Base-by-base conservation (phyloP, 2,113 vertebrate species). In the Naja naja region DNA sequence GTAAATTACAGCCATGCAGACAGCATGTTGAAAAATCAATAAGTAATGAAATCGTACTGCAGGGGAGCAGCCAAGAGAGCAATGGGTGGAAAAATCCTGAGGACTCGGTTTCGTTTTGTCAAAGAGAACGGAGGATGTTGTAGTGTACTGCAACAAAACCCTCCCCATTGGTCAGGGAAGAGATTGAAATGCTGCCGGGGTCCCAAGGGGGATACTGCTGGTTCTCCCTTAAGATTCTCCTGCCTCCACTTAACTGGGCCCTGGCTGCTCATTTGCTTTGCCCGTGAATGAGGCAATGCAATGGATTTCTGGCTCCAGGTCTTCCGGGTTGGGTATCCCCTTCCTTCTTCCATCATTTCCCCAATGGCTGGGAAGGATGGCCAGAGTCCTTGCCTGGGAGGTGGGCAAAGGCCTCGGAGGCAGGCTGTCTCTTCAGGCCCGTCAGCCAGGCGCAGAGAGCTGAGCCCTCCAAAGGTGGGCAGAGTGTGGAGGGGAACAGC, bases 31-130 rank as follows among this genome's bases (percentile, higher is more conserved):
- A 95, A 97, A 98, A 98, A 98, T 98, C 98, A 98, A 98, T 98
- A 98, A 97, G 97, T 98, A 98, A 98, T 98, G 98, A 98, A 98
- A 98, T 97, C 97, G 97, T 98, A 98, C 96, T 96, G 97, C 94
- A 97, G 96, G 96, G 95, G 97, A 98, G 97, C 97, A 97, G 97
- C 97, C 97, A 97, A 97, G 97, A 97, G 97, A 97, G 97, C 97
- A 97, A 96, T 97, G 97, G 97, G 97, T 98, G 96, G 97, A 97
- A 97, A 98, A 97, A 98, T 98, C 97, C 97, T 96, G 96, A 98
- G 97, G 97, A 98, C 94, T 96, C 95, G 5, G 96, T 97, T 98
- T 98, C 96, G 97, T 98, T 98, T 98, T 97, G 97, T 98, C 97
- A 96, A 97, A 98, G 96, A 96, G 97, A 97, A 98, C 97, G 97